phyloP scores from a whole-genome alignment of 2,113 vertebrate species.

The Myrmecophaga tridactyla region DNA sequence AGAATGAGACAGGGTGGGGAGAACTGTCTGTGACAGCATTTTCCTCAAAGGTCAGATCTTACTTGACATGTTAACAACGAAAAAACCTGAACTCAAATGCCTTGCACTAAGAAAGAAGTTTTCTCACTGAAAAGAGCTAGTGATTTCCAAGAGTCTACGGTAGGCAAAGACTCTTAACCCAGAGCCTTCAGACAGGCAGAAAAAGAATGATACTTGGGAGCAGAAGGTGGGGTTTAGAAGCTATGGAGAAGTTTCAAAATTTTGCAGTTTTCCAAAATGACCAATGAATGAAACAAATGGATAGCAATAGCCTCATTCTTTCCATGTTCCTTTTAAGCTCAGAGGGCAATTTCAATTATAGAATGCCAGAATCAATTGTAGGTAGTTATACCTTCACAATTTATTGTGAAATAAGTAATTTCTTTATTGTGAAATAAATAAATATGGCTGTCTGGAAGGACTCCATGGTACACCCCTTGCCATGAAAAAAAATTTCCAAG shows the following conservation, averaged over 20 bases:
- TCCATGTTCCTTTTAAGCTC: not conserved
- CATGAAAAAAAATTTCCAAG: not conserved
- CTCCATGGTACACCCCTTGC: not conserved
- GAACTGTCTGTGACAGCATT: not conserved
- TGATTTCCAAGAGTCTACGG: not conserved
- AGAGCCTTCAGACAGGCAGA: not conserved
- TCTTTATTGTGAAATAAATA: no score
- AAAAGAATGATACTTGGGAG: not conserved
- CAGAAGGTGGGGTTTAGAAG: not conserved
- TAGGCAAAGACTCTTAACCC: not conserved
- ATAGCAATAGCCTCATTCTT: not conserved
- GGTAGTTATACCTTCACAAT: not conserved
- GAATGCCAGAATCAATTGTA: not conserved
- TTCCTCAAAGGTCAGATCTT: constrained; percentile 36
- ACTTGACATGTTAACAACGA: constrained; percentile 38
- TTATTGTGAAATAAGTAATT: no score
- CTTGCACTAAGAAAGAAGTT: not conserved
- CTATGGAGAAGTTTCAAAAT: not conserved
- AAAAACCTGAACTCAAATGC: not conserved
- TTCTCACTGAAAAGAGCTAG: not conserved
- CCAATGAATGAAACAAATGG: not conserved
- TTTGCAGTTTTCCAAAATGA: not conserved
- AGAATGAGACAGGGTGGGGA: not conserved
- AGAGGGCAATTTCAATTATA: not conserved
- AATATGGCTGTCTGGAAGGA: not conserved